phyloP scores from a whole-genome alignment of 1,140 invertebrate genomes.

The Leptoteleia sp. region DNA sequence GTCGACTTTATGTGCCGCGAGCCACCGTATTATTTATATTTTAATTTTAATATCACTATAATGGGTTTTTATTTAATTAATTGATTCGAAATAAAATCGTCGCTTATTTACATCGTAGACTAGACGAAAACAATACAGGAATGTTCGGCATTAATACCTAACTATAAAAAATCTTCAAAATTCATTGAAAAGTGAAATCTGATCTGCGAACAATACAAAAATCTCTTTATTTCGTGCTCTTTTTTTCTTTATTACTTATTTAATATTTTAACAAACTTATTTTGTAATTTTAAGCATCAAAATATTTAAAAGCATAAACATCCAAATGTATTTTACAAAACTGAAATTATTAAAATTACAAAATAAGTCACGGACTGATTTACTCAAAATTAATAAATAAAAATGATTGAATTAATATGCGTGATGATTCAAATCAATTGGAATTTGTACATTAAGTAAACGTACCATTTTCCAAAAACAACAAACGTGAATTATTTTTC shows the following conservation, averaged over 20 bases:
- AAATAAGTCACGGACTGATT: neutral
- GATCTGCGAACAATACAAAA: neutral
- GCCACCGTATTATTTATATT: neutral
- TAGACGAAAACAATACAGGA: conserved; percentile 47
- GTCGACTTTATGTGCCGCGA: neutral
- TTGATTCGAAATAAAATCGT: neutral
- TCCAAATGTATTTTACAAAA: too few relatives aligned
- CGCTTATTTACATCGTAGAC: conserved; percentile 38
- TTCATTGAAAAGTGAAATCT: conserved; percentile 1
- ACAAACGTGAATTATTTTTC: neutral
- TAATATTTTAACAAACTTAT: neutral
- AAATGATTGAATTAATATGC: neutral
- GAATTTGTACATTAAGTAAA: neutral
- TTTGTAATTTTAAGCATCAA: neutral
- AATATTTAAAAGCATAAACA: too few relatives aligned
- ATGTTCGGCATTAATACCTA: conserved; percentile 12
- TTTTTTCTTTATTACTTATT: too few relatives aligned
- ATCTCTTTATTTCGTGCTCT: too few relatives aligned
- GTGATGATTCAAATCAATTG: neutral
- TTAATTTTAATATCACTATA: conserved; percentile 40
- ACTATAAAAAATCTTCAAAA: conserved; percentile 19
- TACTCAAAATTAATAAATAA: neutral
- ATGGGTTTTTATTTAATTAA: conserved; percentile 11
- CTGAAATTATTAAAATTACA: neutral
- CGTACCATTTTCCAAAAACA: neutral